A percentile compares a stretch with the other conserved stretches of the same genome.
These are phyloP conservation scores for Lates calcarifer DNA, from an alignment of 2,113 vertebrate genomes.

Conservation along the genomic window DNA sequence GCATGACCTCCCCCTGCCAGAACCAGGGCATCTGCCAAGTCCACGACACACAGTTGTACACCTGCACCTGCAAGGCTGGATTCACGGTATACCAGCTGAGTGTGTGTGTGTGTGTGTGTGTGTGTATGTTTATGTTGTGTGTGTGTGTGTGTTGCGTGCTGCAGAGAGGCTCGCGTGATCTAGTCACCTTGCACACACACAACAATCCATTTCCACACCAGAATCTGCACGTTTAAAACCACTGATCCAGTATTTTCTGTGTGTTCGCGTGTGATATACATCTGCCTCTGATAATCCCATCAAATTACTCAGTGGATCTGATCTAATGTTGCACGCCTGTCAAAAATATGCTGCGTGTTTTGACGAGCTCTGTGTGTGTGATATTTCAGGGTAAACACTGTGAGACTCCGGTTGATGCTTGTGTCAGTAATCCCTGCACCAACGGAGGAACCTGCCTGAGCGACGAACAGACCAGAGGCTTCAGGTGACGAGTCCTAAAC, in stretches of 20 bases:
- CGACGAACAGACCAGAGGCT: constrained; percentile 81
- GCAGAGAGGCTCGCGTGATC: neutral
- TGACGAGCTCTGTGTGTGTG: constrained; percentile 25
- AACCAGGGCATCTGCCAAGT: constrained; percentile 90
- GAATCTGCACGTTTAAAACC: neutral
- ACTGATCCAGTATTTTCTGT: neutral
- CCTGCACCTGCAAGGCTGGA: constrained; percentile 86
- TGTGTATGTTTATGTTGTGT: neutral
- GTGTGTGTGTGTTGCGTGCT: neutral
- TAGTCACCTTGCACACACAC: neutral
- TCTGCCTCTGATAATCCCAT: constrained; percentile 43
- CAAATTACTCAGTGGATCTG: constrained; percentile 19
- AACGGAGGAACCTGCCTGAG: constrained; percentile 90
- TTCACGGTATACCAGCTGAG: constrained; percentile 85
- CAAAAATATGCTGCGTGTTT: neutral
- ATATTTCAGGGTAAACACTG: constrained; percentile 90
- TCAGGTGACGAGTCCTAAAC: constrained; percentile 83
- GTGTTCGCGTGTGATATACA: constrained; percentile 40
- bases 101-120: constrained; percentile 3
- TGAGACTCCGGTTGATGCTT: constrained; percentile 87
- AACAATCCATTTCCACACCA: constrained; percentile 16
- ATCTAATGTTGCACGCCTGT: neutral
- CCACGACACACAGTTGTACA: constrained; percentile 85
- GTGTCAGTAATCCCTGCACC: constrained; percentile 90
- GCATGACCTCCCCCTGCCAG: constrained; percentile 90